Base-by-base conservation (phyloP, 1,140 invertebrate species). In the Brachionus rotundiformis region DNA sequence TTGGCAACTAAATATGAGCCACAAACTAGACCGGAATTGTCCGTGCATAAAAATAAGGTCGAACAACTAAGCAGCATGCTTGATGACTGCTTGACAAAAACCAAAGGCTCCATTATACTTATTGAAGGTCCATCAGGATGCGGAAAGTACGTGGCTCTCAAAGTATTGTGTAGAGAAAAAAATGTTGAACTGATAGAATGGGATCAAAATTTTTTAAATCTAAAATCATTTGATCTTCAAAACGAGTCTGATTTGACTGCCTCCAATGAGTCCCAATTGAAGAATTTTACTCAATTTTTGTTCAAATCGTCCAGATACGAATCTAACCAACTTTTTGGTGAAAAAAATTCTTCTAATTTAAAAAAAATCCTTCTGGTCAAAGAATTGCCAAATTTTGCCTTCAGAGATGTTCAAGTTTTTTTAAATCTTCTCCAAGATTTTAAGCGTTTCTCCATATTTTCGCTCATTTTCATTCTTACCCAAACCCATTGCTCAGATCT, bases 101-200 rank as follows among this genome's bases (percentile, higher is more conserved):
- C 13, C 23, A 63, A 59, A 33, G 76, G 59, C 6, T 79, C 76
- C 8, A 79, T 79, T 1, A 27, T 79, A 19, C 33, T 79, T 36
- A 79, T 79, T 11, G 47, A 79, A 11, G 76, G 76, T 39, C 76
- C 76, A 1, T 79, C 76, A 19, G 76, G 76, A 13, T 59, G 76
- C 27, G 76, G 76, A 33, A 79, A 79, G 25, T 79, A 36, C 25
- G 47, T 79, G 8, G 29, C 76, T 23, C 36, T 79, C 23, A 59
- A 54, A 63, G 59, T 79, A 1, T 63, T 79, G 13, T 79, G 76
- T 31, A 63, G 36, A 33, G 76, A 79, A 79, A 79, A 79, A 79
- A 59, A 59, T 59, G 29, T 79, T 10, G 44, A 79, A 39, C 19
- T 79, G 19, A 11, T 79, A 16, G 76, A 59, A 59, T 79, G 76